Conservation (phyloP, 2,113 vertebrate genomes). For the Apodemus sylvaticus region DNA sequence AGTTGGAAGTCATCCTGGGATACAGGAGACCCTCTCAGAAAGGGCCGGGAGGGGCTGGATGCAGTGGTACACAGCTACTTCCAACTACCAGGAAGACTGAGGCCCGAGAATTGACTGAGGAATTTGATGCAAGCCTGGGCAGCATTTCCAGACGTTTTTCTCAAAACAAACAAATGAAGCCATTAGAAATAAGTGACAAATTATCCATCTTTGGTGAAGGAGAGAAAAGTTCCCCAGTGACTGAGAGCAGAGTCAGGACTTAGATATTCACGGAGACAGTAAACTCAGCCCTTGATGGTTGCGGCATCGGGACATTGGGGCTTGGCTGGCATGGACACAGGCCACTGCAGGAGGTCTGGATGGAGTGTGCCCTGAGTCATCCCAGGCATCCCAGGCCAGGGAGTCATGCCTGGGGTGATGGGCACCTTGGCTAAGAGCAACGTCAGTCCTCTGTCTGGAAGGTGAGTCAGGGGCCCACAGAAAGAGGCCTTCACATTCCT, state of each 20-base stretch:
- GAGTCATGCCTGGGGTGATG: slow-evolving; percentile 43
- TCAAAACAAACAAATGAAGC: neutral
- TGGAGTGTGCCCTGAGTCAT: slow-evolving; percentile 63
- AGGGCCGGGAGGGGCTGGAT: neutral
- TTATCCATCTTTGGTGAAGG: neutral
- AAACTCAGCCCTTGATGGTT: neutral
- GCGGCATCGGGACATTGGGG: neutral
- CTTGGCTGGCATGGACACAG: neutral
- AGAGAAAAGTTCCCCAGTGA: neutral
- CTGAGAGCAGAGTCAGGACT: neutral
- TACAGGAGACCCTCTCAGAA: neutral
- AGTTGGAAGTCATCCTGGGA: neutral
- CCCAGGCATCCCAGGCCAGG: neutral
- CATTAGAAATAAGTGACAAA: neutral
- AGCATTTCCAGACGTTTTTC: neutral
- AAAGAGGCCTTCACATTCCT: slow-evolving; percentile 7
- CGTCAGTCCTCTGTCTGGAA: slow-evolving; percentile 54
- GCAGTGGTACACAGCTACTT: neutral
- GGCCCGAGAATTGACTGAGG: neutral
- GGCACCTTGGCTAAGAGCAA: slow-evolving; percentile 29
- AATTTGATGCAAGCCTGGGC: neutral
- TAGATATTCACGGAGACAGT: neutral
- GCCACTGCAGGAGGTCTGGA: slow-evolving; percentile 32
- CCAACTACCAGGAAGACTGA: neutral
- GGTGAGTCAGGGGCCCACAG: slow-evolving; percentile 68